Evolutionary conservation across 2,888 invertebrate genomes (phyloP).

Genomic region (Scaptomyza flava): DNA sequence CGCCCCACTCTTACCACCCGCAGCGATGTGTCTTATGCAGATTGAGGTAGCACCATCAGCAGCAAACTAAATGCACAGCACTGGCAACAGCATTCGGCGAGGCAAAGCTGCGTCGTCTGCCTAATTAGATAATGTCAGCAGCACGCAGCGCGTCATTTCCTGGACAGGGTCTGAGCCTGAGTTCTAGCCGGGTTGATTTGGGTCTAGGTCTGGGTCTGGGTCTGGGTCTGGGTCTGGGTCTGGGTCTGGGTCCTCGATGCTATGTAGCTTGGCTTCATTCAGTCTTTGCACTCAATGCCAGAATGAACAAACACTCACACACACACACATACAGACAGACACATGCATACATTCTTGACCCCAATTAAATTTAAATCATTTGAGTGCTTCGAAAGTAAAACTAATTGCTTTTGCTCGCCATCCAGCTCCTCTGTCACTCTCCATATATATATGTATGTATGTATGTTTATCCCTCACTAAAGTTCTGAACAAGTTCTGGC

Average conservation of each 20-base stretch:
- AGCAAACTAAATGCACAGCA: slow-evolving; percentile 19
- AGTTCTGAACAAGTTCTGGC: background rate
- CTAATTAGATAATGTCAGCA: slow-evolving; percentile 81
- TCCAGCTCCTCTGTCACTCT: background rate
- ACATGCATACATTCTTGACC: slow-evolving; percentile 57
- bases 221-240: no score
- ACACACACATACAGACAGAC: background rate
- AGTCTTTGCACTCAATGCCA: slow-evolving; percentile 23
- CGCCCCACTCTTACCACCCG: background rate
- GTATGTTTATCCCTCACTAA: background rate
- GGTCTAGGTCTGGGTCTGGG: background rate
- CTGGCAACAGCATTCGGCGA: slow-evolving; percentile 13
- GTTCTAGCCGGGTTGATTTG: no score
- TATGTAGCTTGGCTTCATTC: slow-evolving; percentile 4
- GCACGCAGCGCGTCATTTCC: slow-evolving; percentile 60
- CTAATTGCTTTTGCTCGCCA: slow-evolving; percentile 72
- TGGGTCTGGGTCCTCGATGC: background rate
- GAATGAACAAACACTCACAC: slow-evolving; percentile 3
- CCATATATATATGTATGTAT: no score
- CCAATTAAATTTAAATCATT: slow-evolving; percentile 82
- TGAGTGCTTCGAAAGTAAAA: slow-evolving; percentile 70
- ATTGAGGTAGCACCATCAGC: background rate
- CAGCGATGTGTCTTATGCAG: background rate
- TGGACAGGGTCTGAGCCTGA: slow-evolving; percentile 16
- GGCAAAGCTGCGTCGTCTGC: slow-evolving; percentile 43